Conservation (phyloP, 2,113 vertebrate genomes). For the Melospiza melodia region DNA sequence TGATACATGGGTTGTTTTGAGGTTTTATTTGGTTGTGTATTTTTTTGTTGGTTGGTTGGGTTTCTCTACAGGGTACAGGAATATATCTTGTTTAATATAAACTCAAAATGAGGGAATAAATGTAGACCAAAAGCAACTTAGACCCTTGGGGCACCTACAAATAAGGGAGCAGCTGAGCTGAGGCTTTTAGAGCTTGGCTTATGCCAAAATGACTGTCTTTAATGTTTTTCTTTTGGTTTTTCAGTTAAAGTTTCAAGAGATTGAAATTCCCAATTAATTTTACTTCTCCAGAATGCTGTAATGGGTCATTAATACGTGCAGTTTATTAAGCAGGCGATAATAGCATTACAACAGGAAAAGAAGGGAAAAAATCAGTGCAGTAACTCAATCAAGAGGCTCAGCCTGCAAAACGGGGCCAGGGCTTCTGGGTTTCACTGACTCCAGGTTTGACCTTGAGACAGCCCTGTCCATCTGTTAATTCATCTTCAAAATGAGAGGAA, state of each 20-base stretch:
- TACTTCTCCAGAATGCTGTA: neutral
- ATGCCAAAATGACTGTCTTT: neutral
- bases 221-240: neutral
- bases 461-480: neutral
- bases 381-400: neutral
- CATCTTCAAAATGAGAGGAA: neutral
- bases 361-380: neutral
- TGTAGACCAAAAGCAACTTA: neutral
- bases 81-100: neutral
- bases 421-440: neutral
- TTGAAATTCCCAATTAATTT: neutral
- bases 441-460: neutral
- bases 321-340: neutral
- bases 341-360: slow-evolving; percentile 17
- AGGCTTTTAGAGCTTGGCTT: neutral
- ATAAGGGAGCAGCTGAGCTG: neutral
- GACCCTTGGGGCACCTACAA: neutral
- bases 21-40: neutral
- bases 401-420: neutral
- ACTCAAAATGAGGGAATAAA: neutral
- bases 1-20: neutral
- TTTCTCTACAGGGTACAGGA: neutral
- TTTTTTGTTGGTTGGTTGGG: neutral
- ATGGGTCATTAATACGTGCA: neutral
- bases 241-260: neutral